These are phyloP conservation scores for Calidris pugnax DNA, from an alignment of 2,113 vertebrate genomes.

Conservation along the genomic window DNA sequence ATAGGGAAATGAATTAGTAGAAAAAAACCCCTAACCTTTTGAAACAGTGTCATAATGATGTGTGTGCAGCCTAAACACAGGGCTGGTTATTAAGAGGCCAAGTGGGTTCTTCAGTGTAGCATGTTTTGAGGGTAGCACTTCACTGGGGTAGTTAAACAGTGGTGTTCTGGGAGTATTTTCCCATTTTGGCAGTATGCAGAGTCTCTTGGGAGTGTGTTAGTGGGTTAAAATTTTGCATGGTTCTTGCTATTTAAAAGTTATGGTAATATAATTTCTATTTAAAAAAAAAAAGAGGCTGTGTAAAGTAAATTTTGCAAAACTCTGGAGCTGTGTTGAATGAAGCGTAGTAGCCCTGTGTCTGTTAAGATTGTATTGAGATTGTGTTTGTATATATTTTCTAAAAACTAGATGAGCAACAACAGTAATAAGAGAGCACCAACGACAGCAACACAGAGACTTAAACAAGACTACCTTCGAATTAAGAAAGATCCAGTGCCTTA, in stretches of 20 bases:
- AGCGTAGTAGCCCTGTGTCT: fast-evolving
- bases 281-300: not conserved
- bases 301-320: too few relatives aligned
- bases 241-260: not conserved
- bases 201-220: too few relatives aligned
- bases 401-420: conserved; percentile 90
- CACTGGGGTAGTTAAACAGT: not conserved
- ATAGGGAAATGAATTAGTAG: not conserved
- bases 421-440: conserved; percentile 94
- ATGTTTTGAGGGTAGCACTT: not conserved
- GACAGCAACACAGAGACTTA: conserved; percentile 95
- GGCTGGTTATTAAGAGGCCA: not conserved
- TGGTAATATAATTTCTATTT: not conserved
- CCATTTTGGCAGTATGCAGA: not conserved
- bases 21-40: not conserved
- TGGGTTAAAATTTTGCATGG: not conserved
- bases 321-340: not conserved
- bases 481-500: conserved; percentile 99
- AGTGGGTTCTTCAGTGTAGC: not conserved
- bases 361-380: not conserved
- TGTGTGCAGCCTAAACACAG: not conserved
- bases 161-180: not conserved
- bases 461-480: conserved; percentile 97
- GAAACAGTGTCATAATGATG: not conserved
- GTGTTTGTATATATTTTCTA: not conserved